A percentile compares a stretch with the other conserved stretches of the same genome.
Evolutionary conservation across 2,113 vertebrate genomes (phyloP).

Genomic region (Callipepla californica): DNA sequence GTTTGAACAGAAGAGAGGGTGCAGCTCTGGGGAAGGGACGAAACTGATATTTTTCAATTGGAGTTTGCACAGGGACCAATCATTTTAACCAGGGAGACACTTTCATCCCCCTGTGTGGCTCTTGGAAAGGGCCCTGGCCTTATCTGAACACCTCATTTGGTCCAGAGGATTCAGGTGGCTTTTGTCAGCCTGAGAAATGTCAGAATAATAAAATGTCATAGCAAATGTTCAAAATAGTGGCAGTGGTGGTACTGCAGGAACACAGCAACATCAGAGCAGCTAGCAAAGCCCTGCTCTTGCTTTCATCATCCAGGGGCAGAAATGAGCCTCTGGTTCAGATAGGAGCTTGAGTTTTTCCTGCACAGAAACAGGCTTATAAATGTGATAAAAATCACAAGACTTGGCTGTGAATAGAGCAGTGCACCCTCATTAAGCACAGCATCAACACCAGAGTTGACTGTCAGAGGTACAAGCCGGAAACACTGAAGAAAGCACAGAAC

Average conservation of each 20-base stretch:
- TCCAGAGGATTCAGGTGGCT: not conserved
- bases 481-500: constrained; percentile 46
- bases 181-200: constrained; percentile 4
- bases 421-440: constrained; percentile 34
- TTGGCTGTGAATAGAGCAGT: not conserved
- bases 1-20: not conserved
- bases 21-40: not conserved
- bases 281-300: not conserved
- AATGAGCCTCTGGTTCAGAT: not conserved
- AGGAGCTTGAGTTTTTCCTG: not conserved
- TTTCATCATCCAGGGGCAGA: not conserved
- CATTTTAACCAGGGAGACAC: not conserved
- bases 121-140: not conserved
- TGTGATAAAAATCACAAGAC: constrained; percentile 27
- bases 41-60: not conserved
- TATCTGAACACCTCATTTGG: not conserved
- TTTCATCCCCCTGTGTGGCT: not conserved
- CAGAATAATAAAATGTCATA: not conserved
- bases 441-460: constrained; percentile 35
- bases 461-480: constrained; percentile 29
- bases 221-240: not conserved
- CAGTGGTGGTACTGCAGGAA: not conserved
- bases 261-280: not conserved
- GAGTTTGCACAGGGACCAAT: not conserved
- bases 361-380: not conserved